Conservation (phyloP, 2,888 invertebrate species). For the Acronicta alni region DNA sequence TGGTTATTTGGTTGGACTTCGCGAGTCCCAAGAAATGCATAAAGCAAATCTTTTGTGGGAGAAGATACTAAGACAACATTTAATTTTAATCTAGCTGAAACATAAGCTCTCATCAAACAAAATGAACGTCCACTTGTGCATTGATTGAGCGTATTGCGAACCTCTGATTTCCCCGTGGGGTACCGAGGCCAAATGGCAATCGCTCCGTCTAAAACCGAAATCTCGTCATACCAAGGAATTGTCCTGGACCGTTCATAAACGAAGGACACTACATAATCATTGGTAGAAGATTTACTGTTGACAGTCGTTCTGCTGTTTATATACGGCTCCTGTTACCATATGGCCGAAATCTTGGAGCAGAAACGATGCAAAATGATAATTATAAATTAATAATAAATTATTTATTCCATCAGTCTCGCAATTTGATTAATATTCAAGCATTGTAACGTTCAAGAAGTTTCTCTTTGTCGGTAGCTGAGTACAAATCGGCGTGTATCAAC, state of each 20-base stretch:
- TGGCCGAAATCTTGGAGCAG: too few relatives aligned
- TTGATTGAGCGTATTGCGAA: conserved; percentile 46
- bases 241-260: conserved; percentile 10
- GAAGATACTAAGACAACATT: background rate
- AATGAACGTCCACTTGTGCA: conserved; percentile 19
- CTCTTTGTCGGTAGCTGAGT: background rate
- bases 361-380: too few relatives aligned
- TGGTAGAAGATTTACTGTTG: background rate
- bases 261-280: conserved; percentile 20
- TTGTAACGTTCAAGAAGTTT: background rate
- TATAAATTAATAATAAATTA: too few relatives aligned
- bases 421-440: background rate
- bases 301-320: background rate
- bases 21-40: background rate
- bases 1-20: conserved; percentile 3
- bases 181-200: conserved; percentile 43
- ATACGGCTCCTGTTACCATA: too few relatives aligned
- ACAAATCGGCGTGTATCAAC: background rate
- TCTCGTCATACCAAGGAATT: conserved; percentile 31
- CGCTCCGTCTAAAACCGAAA: conserved; percentile 25
- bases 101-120: conserved; percentile 17
- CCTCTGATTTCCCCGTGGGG: conserved; percentile 50
- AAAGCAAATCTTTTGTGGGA: background rate
- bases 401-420: background rate
- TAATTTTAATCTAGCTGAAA: conserved; percentile 8